Evolutionary conservation across 2,797 vertebrate species (phyloP).

Genomic region (Catharus ustulatus): DNA sequence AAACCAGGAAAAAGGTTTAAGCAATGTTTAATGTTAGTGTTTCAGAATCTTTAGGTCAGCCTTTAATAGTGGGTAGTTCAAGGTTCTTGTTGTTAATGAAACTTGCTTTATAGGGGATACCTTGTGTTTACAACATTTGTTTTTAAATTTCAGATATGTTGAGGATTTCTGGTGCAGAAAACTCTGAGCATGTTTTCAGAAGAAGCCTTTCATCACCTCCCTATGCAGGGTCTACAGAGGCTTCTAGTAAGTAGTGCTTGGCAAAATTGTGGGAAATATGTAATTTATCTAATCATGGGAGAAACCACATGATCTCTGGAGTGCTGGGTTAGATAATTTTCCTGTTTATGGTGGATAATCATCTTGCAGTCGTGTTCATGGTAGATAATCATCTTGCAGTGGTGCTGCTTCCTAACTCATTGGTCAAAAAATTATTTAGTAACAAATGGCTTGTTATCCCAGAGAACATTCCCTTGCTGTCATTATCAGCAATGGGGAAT

Average conservation of each 20-base stretch:
- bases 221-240: constrained; percentile 49
- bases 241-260: constrained; percentile 37
- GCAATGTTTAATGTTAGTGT: neutral
- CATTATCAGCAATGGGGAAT: neutral
- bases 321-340: neutral
- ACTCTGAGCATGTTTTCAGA: constrained; percentile 41
- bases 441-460: neutral
- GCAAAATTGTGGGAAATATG: neutral
- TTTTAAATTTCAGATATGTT: constrained; percentile 21
- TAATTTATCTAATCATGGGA: neutral
- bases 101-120: neutral
- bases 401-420: neutral
- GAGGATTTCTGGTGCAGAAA: constrained; percentile 48
- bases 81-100: neutral
- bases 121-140: neutral
- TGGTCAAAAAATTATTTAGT: neutral
- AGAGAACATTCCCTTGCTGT: neutral
- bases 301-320: neutral
- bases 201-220: constrained; percentile 67
- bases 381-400: neutral
- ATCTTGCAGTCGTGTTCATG: neutral
- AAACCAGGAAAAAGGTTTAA: neutral
- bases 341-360: neutral
- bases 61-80: neutral
- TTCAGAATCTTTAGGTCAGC: neutral